Percentiles rank a stretch among this genome's conserved stretches.
phyloP scores from a whole-genome alignment of 2,888 invertebrate genomes.

The Gisinianus flammeolus region DNA sequence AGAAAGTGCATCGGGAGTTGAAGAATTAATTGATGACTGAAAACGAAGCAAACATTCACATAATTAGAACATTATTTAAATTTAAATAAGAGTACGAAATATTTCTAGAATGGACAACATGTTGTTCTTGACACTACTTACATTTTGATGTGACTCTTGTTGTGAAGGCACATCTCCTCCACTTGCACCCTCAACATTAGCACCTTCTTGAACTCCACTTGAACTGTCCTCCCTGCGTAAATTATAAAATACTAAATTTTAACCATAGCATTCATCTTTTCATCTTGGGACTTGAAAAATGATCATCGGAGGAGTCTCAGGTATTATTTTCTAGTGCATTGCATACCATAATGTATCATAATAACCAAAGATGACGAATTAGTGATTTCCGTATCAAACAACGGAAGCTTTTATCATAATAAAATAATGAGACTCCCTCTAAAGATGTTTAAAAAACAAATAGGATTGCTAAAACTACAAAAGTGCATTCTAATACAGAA shows the following conservation, averaged over 20 bases:
- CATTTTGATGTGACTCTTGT: constrained; percentile 7
- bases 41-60: not conserved
- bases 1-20: not conserved
- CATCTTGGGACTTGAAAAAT: not conserved
- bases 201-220: not conserved
- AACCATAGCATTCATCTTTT: constrained; percentile 14
- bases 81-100: not conserved
- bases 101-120: not conserved
- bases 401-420: no score
- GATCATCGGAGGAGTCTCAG: constrained; percentile 28
- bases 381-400: no score
- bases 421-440: no score
- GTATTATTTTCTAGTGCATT: not conserved
- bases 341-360: no score
- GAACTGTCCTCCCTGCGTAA: not conserved
- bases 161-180: not conserved
- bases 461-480: no score
- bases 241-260: constrained; percentile 21
- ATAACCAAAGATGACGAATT: no score
- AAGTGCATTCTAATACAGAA: no score
- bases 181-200: not conserved
- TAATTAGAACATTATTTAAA: not conserved
- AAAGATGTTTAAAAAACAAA: no score
- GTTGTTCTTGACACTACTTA: not conserved
- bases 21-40: not conserved